Evolutionary conservation across 2,888 invertebrate genomes (phyloP), one percentile per base, ranked within the genome.

Genomic region (Serrognathus titanus): DNA sequence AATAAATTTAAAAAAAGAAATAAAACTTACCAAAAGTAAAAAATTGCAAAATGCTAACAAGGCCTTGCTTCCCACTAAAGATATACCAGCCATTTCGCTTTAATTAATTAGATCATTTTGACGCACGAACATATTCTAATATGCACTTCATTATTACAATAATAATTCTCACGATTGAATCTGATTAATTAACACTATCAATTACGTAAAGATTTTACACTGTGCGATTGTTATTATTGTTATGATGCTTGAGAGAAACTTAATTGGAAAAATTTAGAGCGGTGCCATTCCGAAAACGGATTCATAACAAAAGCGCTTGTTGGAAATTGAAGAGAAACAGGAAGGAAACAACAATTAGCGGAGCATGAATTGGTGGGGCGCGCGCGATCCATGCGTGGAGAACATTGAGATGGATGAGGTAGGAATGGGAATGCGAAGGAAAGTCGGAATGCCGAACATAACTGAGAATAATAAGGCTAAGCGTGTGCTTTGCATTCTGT

Each of bases 1-100:
- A 31, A 31, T 31, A 31, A 31, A 31, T 31, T 31, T 31, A 3
- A 1, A 31, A 31, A 31, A 7, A 31, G 4, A 20, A 20, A 4
- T 2, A 31, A 3, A 37, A 81, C 84, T 84, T 77, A 85, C 85
- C 75, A 85, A 79, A 73, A 87, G 83, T 64, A 87, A 71, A 59
- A 85, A 83, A 74, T 88, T 88, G 68, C 84, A 86, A 71, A 82
- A 81, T 64, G 86, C 85, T 73, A 87, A 82, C 60, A 88, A 75
- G 62, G 83, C 81, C 79, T 85, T 87, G 54, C 86, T 83, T 74
- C 82, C 83, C 47, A 81, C 78, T 62, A 82, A 63, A 11, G 73
- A 73, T 41, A 74, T 60, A 41, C 63, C 63, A 24, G 67, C 69
- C 73, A 75, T 73, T 41, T 46, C 24, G 7, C 5, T 31, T 6